Percentiles rank a stretch among this genome's conserved stretches.
phyloP scores from a whole-genome alignment of 2,797 vertebrate genomes.

The Odontamblyopus lacepedii region DNA sequence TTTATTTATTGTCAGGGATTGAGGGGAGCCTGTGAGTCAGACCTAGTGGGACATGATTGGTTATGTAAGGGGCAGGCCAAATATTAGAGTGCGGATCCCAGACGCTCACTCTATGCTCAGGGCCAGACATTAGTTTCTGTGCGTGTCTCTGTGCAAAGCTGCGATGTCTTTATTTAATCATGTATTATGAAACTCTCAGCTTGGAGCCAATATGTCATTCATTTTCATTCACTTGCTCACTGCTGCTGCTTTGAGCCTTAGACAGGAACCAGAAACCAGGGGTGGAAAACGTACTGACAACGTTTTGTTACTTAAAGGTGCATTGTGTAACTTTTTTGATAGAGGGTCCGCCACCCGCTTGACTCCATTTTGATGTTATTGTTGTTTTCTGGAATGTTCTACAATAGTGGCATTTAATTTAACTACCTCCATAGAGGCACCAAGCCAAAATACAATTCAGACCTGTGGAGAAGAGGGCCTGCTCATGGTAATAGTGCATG shows the following conservation, averaged over 20 bases:
- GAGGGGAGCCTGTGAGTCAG: constrained; percentile 50
- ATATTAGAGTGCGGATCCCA: constrained; percentile 47
- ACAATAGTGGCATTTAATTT: too few species aligned
- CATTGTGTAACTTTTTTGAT: too few species aligned
- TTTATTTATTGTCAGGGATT: constrained; percentile 54
- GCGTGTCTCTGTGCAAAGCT: constrained; percentile 1
- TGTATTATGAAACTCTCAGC: background rate
- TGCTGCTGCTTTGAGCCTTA: background rate
- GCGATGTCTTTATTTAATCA: background rate
- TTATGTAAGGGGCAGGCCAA: constrained; percentile 54
- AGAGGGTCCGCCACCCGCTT: too few species aligned
- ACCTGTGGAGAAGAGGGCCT: too few species aligned
- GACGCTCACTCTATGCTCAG: constrained; percentile 32
- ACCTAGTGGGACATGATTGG: constrained; percentile 30
- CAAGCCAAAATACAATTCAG: too few species aligned
- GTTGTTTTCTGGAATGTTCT: too few species aligned
- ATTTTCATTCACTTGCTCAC: background rate
- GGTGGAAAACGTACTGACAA: too few species aligned
- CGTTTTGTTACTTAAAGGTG: too few species aligned
- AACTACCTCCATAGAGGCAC: too few species aligned
- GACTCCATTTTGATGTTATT: too few species aligned
- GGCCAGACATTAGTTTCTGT: constrained; percentile 27
- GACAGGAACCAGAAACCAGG: background rate
- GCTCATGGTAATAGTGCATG: too few species aligned
- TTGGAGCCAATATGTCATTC: background rate